Conservation (phyloP, 2,888 invertebrate genomes). For the Chrysina gloriosa region DNA sequence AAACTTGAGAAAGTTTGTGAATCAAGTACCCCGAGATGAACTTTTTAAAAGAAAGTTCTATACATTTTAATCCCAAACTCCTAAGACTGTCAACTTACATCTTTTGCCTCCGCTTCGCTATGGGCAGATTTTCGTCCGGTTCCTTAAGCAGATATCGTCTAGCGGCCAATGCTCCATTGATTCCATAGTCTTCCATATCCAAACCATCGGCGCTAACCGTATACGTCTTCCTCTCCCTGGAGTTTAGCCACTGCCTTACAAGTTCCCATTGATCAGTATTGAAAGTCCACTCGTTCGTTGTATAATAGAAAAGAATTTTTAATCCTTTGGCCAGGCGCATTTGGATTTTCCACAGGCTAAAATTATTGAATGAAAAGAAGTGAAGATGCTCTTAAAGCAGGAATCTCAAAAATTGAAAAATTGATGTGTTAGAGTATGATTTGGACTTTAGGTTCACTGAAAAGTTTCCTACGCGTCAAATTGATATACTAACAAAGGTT, state of each 20-base stretch:
- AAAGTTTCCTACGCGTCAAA: too few species aligned
- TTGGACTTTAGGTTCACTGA: too few species aligned
- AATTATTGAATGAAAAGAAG: neutral
- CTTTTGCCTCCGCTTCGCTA: slow-evolving; percentile 66
- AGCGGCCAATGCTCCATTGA: slow-evolving; percentile 83
- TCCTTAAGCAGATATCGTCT: slow-evolving; percentile 87
- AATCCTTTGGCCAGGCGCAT: slow-evolving; percentile 86
- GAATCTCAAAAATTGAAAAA: neutral
- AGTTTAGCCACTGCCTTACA: slow-evolving; percentile 72
- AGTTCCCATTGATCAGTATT: slow-evolving; percentile 74
- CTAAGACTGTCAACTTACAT: neutral
- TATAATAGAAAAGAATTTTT: slow-evolving; percentile 91
- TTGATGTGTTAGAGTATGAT: too few species aligned
- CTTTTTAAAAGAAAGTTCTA: too few species aligned
- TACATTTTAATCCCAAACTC: too few species aligned
- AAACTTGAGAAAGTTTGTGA: too few species aligned
- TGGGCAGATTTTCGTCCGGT: slow-evolving; percentile 81
- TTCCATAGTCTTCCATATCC: slow-evolving; percentile 84
- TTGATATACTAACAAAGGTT: slow-evolving; percentile 82
- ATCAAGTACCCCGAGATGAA: too few species aligned
- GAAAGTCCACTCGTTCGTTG: slow-evolving; percentile 92
- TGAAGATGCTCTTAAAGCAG: neutral
- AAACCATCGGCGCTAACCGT: slow-evolving; percentile 78
- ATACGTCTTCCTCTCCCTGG: slow-evolving; percentile 73
- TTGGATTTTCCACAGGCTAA: slow-evolving; percentile 84